Percentiles rank a stretch among this genome's conserved stretches.
These are phyloP conservation scores for Ostrea edulis DNA, from an alignment of 1,140 invertebrate genomes.

Conservation along the genomic window DNA sequence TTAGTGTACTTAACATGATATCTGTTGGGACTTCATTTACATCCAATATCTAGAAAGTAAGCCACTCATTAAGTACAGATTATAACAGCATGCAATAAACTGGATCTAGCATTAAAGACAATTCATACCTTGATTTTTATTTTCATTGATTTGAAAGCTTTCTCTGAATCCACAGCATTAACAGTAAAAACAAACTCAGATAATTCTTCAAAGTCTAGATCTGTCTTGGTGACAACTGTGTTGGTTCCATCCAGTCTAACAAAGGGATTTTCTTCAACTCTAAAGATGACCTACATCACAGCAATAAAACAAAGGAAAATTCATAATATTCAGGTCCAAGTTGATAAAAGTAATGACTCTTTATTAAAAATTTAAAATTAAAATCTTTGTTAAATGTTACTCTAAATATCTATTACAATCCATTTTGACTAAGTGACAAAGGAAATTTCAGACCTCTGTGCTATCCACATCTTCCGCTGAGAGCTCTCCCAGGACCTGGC, in stretches of 20 bases:
- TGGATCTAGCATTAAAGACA: neutral
- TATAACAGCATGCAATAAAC: neutral
- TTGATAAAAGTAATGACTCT: too few relatives aligned
- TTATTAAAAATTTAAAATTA: too few relatives aligned
- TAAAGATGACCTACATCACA: neutral
- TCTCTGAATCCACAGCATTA: neutral
- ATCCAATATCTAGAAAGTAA: constrained; percentile 61
- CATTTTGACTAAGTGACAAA: neutral
- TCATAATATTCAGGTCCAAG: neutral
- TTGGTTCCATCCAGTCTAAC: neutral
- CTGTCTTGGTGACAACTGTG: constrained; percentile 11
- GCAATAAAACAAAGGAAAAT: neutral
- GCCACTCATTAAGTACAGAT: neutral
- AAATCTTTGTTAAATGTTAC: too few relatives aligned
- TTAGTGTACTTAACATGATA: constrained; percentile 57
- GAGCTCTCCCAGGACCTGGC: constrained; percentile 61
- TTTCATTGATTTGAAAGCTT: neutral
- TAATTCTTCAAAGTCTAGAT: neutral
- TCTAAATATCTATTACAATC: too few relatives aligned
- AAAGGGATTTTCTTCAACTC: neutral
- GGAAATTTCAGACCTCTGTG: neutral
- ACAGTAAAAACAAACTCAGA: neutral
- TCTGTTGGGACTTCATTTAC: constrained; percentile 64
- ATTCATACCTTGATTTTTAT: constrained; percentile 1
- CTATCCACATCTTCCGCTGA: constrained; percentile 66